Evolutionary conservation across 2,888 invertebrate genomes (phyloP).

Genomic region (Lycophotia porphyrea): DNA sequence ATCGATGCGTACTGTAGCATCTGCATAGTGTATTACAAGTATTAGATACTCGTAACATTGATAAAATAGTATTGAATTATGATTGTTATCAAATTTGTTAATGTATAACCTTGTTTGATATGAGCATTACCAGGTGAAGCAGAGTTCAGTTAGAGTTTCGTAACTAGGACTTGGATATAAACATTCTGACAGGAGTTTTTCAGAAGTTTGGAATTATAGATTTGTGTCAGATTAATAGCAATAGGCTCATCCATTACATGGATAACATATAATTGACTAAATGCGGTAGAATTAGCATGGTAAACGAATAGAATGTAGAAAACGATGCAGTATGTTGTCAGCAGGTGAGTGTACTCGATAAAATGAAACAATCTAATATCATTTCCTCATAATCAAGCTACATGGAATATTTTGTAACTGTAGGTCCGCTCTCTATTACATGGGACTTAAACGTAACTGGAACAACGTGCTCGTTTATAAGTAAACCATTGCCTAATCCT

Average conservation of each 20-base stretch:
- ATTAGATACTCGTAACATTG: conserved; percentile 15
- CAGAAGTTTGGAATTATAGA: not conserved
- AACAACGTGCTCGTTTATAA: not conserved
- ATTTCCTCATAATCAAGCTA: too few relatives aligned
- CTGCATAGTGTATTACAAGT: not conserved
- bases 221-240: not conserved
- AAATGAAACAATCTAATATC: not conserved
- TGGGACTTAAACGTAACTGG: not conserved
- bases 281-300: not conserved
- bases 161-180: not conserved
- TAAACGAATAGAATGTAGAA: not conserved
- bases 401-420: not conserved
- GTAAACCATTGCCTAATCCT: not conserved
- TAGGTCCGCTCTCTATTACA: not conserved
- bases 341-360: not conserved
- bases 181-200: not conserved
- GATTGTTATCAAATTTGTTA: conserved; percentile 26
- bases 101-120: conserved; percentile 17
- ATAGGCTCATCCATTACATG: not conserved
- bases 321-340: not conserved
- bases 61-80: conserved; percentile 12
- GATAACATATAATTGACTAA: not conserved
- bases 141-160: not conserved
- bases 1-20: not conserved
- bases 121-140: not conserved